Evolutionary conservation across 1,140 invertebrate genomes (phyloP).

Genomic region (Meteorus sp.): DNA sequence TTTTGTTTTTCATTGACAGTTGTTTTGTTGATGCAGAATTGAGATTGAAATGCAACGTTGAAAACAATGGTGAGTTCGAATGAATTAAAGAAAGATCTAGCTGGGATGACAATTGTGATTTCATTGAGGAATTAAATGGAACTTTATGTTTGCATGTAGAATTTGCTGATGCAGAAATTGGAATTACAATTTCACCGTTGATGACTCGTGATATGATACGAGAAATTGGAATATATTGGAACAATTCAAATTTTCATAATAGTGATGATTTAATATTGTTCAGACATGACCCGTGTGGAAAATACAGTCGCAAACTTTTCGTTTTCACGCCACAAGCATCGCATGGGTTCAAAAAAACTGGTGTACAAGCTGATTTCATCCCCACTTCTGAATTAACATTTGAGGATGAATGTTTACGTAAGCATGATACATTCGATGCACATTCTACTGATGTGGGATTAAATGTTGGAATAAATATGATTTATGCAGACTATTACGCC

Average conservation of each 20-base stretch:
- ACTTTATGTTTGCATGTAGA: conserved; percentile 25
- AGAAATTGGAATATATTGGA: conserved; percentile 47
- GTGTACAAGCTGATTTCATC: conserved; percentile 34
- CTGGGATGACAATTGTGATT: too few species aligned
- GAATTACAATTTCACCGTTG: conserved; percentile 40
- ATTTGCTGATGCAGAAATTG: conserved; percentile 31
- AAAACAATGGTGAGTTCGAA: background rate
- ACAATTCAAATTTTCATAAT: conserved; percentile 31
- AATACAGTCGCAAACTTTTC: conserved; percentile 29
- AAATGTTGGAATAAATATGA: too few species aligned
- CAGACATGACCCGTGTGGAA: conserved; percentile 23
- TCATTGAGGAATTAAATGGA: too few species aligned
- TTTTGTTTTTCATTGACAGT: too few species aligned
- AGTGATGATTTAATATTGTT: conserved; percentile 38
- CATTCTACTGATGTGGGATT: too few species aligned
- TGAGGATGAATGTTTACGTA: conserved; percentile 36
- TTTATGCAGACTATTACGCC: conserved; percentile 37
- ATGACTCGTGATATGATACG: conserved; percentile 31
- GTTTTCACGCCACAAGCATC: conserved; percentile 24
- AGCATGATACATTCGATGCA: conserved; percentile 19
- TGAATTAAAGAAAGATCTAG: background rate
- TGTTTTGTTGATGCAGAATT: background rate
- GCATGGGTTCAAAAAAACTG: conserved; percentile 37
- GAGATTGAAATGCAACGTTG: background rate
- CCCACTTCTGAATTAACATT: conserved; percentile 37